Percentiles rank a stretch among this genome's conserved stretches.
Evolutionary conservation across 2,113 vertebrate species (phyloP).

Genomic region (Muntiacus muntjak): DNA sequence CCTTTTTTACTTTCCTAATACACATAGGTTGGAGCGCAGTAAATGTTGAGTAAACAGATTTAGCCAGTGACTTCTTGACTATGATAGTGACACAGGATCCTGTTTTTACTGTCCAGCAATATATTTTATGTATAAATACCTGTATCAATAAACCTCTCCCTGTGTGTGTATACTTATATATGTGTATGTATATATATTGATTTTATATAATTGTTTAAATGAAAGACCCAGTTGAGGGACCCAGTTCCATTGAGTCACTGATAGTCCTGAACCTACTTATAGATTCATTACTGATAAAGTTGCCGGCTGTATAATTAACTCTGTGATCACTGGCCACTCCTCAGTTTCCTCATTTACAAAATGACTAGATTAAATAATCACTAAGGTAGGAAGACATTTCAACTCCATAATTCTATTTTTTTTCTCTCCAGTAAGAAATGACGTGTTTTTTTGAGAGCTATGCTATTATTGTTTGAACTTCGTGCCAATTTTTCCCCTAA

Average conservation of each 20-base stretch:
- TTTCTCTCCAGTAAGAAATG: neutral
- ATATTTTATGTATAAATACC: neutral
- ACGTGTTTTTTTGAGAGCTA: neutral
- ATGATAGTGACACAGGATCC: neutral
- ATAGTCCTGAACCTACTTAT: neutral
- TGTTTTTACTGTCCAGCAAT: neutral
- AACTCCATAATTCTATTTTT: conserved; percentile 2
- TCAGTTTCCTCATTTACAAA: conserved; percentile 49
- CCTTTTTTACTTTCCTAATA: conserved; percentile 6
- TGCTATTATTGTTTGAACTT: neutral
- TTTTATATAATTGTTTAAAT: neutral
- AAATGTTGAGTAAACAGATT: conserved; percentile 22
- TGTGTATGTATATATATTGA: neutral
- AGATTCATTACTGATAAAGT: conserved; percentile 27
- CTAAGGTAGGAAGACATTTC: conserved; percentile 15
- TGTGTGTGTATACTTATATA: neutral
- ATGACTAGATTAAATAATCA: conserved; percentile 37
- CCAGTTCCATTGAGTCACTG: neutral
- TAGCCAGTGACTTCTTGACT: neutral
- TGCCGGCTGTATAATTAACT: conserved; percentile 16
- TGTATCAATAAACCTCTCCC: neutral
- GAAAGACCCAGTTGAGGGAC: neutral
- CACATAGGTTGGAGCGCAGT: neutral
- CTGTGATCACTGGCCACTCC: conserved; percentile 20
- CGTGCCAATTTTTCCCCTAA: neutral